These are phyloP conservation scores for Branchinecta lynchi DNA, from an alignment of 1,140 invertebrate genomes.

Conservation along the genomic window DNA sequence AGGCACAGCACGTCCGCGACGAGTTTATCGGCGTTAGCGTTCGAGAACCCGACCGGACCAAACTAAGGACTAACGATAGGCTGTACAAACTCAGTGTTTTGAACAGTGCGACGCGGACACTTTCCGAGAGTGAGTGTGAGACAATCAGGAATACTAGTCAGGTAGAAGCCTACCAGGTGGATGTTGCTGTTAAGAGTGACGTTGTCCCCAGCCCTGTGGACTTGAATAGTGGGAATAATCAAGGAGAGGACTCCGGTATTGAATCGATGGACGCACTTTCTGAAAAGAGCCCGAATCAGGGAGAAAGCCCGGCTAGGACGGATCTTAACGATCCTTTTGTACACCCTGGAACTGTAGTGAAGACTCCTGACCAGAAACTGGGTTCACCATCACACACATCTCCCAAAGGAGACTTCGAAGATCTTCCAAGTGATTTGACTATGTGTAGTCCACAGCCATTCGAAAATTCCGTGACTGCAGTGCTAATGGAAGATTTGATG, in stretches of 20 bases:
- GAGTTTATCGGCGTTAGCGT: neutral
- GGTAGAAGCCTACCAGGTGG: neutral
- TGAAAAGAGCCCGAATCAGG: constrained; percentile 78
- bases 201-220: constrained; percentile 27
- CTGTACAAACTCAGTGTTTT: constrained; percentile 20
- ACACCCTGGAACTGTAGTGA: neutral
- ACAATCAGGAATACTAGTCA: neutral
- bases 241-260: constrained; percentile 74
- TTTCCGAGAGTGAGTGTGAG: constrained; percentile 8
- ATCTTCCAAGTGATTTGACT: constrained; percentile 4
- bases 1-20: neutral
- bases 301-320: constrained; percentile 38
- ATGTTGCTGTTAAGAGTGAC: constrained; percentile 15
- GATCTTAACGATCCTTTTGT: constrained; percentile 25
- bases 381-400: neutral
- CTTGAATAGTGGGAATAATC: constrained; percentile 29
- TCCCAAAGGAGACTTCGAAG: neutral
- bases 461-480: neutral
- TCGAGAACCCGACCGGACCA: neutral
- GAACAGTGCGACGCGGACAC: constrained; percentile 16
- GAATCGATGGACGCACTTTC: constrained; percentile 83
- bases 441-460: constrained; percentile 2
- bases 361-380: neutral
- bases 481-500: neutral
- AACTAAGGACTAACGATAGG: neutral